Evolutionary conservation across 2,797 vertebrate genomes (phyloP).

Genomic region (Poeciliopsis paucimaculata): DNA sequence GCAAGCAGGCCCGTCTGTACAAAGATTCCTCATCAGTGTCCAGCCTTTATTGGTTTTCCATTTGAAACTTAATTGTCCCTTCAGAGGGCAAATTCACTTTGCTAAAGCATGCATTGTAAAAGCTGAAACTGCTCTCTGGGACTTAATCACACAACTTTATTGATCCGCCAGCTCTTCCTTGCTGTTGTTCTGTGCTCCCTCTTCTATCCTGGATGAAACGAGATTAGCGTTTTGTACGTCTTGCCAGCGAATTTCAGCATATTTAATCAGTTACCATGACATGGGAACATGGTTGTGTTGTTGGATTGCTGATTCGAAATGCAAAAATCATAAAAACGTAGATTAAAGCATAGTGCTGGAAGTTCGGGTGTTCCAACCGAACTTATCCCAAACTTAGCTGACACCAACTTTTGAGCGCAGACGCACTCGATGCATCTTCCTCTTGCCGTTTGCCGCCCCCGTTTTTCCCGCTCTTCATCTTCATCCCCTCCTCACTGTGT

Average conservation of each 20-base stretch:
- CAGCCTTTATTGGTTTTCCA: conserved; percentile 29
- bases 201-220: neutral
- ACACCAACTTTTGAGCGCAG: neutral
- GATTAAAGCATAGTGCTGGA: neutral
- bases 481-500: conserved; percentile 24
- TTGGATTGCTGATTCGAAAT: neutral
- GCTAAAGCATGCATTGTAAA: conserved; percentile 17
- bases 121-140: conserved; percentile 19
- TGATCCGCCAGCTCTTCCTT: conserved; percentile 19
- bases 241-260: neutral
- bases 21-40: conserved; percentile 4
- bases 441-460: neutral
- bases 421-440: neutral
- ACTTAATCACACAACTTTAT: conserved; percentile 32
- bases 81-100: conserved; percentile 36
- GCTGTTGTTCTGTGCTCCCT: neutral
- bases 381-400: neutral
- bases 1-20: neutral
- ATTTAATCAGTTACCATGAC: neutral
- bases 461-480: conserved; percentile 40
- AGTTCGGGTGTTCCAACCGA: neutral
- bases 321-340: neutral
- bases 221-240: neutral
- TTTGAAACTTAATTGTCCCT: conserved; percentile 26
- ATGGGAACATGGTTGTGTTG: neutral